Evolutionary conservation across 2,797 vertebrate genomes (phyloP), one percentile per base, ranked within the genome.

Genomic region (Etheostoma nigrum): DNA sequence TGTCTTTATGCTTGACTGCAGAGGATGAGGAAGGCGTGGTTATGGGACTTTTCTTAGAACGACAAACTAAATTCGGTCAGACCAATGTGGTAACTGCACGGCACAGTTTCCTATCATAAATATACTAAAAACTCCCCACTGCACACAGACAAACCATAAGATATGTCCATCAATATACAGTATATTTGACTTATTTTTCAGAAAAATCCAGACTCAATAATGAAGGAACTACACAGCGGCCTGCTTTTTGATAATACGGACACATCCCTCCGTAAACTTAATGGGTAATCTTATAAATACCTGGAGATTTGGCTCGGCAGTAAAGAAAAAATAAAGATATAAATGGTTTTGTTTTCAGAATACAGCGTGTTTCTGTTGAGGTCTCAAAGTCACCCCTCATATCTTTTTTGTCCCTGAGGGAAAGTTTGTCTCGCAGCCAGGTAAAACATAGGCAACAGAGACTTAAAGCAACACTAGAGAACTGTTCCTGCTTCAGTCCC

Each of bases 11-110:
- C 16, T 25, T 4, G 40, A 23, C 40, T 53, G 27, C 1, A 21
- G 40, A 67, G 16, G 42, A 25, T 25, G 19, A 55, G 72, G 75
- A 72, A 69, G 18, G 3, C 33, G 49, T 19, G 58, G 59, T 54
- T 60, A 36, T 15, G 6, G 1, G 1, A 7, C 6, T 27, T 57
- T 55, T 57, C 48, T 4, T 5, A 36, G 42, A 57, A 48, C 5
- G 9, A 11, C 1, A 36, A 0, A 42, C 19, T 51, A 2, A 30
- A 51, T 15, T 33, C 6, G 33, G 6, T 51, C 51, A 62, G 15
- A 36, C 30, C 2, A 4, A 4, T 63, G 44, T 62, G 30, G 42
- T 59, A 5, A 3, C 9, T 44, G 44, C 42, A 30, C 0, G 2
- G 4, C 1, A 7, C 25, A 58, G 27, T 48, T 30, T 48, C 36